Percentiles rank a stretch among this genome's conserved stretches.
These are phyloP conservation scores for Mus minutoides DNA, from an alignment of 2,797 vertebrate genomes.

Conservation along the genomic window DNA sequence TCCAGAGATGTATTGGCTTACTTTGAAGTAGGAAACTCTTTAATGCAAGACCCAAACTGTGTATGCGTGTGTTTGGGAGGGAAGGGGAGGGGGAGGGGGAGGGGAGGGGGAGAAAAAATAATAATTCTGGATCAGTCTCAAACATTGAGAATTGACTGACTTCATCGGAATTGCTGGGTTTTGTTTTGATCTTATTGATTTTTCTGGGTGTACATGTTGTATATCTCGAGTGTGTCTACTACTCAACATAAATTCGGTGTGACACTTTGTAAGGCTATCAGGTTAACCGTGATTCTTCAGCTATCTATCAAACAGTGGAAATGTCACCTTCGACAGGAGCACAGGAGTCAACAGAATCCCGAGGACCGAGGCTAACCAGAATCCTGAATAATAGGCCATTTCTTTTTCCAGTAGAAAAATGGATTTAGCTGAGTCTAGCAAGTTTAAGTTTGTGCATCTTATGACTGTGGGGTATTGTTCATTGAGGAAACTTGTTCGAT, in stretches of 20 bases:
- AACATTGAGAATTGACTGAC: not conserved
- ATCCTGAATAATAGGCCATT: not conserved
- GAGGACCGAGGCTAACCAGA: not conserved
- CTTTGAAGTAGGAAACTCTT: not conserved
- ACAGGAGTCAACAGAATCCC: conserved; percentile 11
- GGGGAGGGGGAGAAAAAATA: not conserved
- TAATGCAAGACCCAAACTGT: not conserved
- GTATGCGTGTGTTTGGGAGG: not conserved
- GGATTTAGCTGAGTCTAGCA: not conserved
- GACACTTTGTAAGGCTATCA: not conserved
- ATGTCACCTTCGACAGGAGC: not conserved
- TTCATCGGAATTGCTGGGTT: conserved; percentile 7
- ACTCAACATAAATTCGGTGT: not conserved
- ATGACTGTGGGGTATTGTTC: conserved; percentile 4
- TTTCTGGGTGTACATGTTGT: not conserved
- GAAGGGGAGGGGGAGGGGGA: too few species aligned
- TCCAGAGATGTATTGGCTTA: not conserved
- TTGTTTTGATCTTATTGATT: not conserved
- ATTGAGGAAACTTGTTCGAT: conserved; percentile 15
- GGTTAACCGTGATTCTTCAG: not conserved
- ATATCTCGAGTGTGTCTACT: not conserved
- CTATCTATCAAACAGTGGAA: not conserved
- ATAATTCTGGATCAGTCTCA: not conserved
- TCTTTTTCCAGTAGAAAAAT: conserved; percentile 43
- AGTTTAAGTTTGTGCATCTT: not conserved